Evolutionary conservation across 2,113 vertebrate species (phyloP).

Genomic region (Sinosuthora webbiana): DNA sequence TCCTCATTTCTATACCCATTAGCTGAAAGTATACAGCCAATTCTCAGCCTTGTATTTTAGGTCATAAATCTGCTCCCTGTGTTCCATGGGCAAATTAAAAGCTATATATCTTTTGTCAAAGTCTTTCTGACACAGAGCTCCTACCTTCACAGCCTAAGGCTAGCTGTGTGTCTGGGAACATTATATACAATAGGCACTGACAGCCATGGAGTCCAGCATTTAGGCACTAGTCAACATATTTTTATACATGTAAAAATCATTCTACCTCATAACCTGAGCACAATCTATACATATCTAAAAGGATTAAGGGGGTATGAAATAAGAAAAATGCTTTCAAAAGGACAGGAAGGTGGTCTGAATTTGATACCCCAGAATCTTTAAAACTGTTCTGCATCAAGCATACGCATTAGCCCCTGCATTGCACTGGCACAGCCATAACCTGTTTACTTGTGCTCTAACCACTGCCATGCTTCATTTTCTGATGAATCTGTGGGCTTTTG

Average conservation of each 20-base stretch:
- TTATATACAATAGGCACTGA: conserved; percentile 57
- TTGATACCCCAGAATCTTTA: background rate
- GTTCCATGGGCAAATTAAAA: conserved; percentile 73
- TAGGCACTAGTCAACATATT: conserved; percentile 50
- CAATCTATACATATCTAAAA: conserved; percentile 35
- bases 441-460: background rate
- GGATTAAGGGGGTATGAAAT: conserved; percentile 10
- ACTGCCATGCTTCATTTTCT: background rate
- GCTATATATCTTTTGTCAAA: conserved; percentile 70
- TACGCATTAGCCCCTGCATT: background rate
- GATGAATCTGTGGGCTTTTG: background rate
- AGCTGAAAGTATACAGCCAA: conserved; percentile 56
- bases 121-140: conserved; percentile 65
- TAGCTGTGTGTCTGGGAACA: conserved; percentile 43
- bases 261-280: background rate
- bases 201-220: conserved; percentile 42
- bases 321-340: conserved; percentile 1
- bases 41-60: conserved; percentile 59
- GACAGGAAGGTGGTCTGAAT: background rate
- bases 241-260: conserved; percentile 40
- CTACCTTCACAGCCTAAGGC: conserved; percentile 60
- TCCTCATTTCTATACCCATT: conserved; percentile 55
- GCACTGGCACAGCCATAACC: background rate
- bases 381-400: conserved; percentile 2
- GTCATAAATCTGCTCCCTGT: conserved; percentile 59